Evolutionary conservation across 23 tunicate species (phyloP), one percentile per base, ranked within the genome.

Genomic region (Trididemnum nubilum): DNA sequence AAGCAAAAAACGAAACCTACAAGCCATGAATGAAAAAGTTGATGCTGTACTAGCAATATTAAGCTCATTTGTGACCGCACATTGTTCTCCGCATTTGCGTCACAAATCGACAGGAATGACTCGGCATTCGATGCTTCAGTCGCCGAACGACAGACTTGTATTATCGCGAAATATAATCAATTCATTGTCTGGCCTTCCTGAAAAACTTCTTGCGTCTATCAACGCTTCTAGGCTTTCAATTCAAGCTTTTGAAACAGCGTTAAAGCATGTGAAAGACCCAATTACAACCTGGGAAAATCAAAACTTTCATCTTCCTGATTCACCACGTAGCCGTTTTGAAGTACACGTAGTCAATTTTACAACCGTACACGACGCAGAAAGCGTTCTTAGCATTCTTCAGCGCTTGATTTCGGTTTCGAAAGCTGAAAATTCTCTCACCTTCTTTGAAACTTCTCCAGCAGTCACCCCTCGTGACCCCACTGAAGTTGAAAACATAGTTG

Each of bases 351-450:
- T 58, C 9, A 58, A 73, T 39, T 73, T 73, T 23, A 73, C 78
- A 2, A 58, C 39, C 39, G 78, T 39, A 37, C 58, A 73, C 28
- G 58, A 73, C 24, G 78, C 78, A 2, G 81, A 77, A 77, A 32
- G 30, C 18, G 66, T 77, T 5, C 67, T 24, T 12, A 38, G 15
- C 2, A 57, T 77, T 28, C 24, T 33, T 29, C 39, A 30, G 30
- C 81, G 81, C 4, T 4, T 77, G 26, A 2, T 77, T 2, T 2
- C 39, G 4, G 66, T 77, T 2, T 66, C 81, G 1, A 54, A 77
- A 77, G 81, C 66, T 2, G 81, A 77, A 77, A 35, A 77, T 31
- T 52, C 65, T 54, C 67, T 77, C 7, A 51, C 67, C 1, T 33
- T 77, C 30, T 77, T 77, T 22, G 40, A 52, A 32, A 37, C 65